Conservation (phyloP, 1,140 invertebrate genomes). For the Idris sp. region DNA sequence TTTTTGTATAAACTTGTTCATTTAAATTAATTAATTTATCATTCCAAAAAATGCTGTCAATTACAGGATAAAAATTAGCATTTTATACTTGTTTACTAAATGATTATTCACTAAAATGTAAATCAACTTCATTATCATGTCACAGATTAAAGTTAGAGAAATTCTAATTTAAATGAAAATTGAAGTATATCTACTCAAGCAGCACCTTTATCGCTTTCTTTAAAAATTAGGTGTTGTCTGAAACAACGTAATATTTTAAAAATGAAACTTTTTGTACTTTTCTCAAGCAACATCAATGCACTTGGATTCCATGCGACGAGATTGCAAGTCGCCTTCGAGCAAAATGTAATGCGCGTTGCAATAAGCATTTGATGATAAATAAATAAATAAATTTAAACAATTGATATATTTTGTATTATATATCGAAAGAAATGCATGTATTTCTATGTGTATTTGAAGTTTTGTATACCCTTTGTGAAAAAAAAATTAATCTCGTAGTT, state of each 20-base stretch:
- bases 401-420: too few relatives aligned
- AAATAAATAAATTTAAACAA: too few relatives aligned
- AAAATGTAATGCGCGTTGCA: conserved; percentile 49
- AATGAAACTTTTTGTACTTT: conserved; percentile 50
- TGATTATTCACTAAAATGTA: not conserved
- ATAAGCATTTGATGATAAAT: conserved; percentile 38
- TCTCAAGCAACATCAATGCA: conserved; percentile 77
- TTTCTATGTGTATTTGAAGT: not conserved
- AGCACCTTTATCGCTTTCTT: conserved; percentile 23
- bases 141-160: conserved; percentile 24
- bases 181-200: conserved; percentile 34
- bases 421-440: conserved; percentile 34
- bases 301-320: conserved; percentile 68
- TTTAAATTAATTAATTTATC: too few relatives aligned
- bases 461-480: too few relatives aligned
- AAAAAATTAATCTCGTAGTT: too few relatives aligned
- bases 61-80: too few relatives aligned
- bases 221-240: conserved; percentile 2
- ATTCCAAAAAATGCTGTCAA: too few relatives aligned
- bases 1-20: too few relatives aligned
- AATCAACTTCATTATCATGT: not conserved
- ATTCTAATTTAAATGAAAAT: conserved; percentile 10
- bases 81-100: not conserved
- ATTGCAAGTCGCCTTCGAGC: conserved; percentile 49
- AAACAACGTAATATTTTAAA: conserved; percentile 10